Percentiles rank a stretch among this genome's conserved stretches.
Conservation (phyloP, 2,888 invertebrate species). For the Crocallis elinguaria region DNA sequence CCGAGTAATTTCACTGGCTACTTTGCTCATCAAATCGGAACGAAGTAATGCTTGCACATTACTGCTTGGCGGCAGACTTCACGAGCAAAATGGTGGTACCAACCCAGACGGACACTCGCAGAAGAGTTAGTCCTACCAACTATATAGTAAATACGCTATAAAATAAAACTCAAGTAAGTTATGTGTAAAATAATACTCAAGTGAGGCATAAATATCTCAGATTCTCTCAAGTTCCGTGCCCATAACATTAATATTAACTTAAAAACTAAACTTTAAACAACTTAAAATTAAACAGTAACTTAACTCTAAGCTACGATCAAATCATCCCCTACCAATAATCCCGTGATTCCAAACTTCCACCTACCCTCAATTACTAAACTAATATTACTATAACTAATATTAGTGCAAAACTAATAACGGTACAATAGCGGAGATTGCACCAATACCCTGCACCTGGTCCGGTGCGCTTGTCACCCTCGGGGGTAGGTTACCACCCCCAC, state of each 20-base stretch:
- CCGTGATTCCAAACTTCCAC: slow-evolving; percentile 29
- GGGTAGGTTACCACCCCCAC: slow-evolving; percentile 32
- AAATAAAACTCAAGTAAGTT: too few relatives aligned
- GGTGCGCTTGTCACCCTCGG: slow-evolving; percentile 57
- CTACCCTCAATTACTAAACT: slow-evolving; percentile 36
- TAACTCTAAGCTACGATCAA: slow-evolving; percentile 10
- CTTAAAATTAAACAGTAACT: background rate
- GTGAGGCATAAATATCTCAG: too few relatives aligned
- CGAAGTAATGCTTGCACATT: too few relatives aligned
- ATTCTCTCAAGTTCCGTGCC: background rate
- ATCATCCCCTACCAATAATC: slow-evolving; percentile 23
- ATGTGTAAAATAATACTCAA: too few relatives aligned
- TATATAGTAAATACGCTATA: too few relatives aligned
- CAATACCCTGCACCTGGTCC: slow-evolving; percentile 72
- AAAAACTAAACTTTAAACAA: background rate
- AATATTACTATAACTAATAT: slow-evolving; percentile 48
- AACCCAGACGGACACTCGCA: too few relatives aligned
- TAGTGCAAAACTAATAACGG: slow-evolving; percentile 60
- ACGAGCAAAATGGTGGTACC: too few relatives aligned
- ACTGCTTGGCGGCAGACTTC: too few relatives aligned
- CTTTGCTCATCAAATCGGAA: too few relatives aligned
- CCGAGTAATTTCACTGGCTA: too few relatives aligned
- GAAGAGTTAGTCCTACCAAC: too few relatives aligned
- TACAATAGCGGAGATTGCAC: slow-evolving; percentile 68
- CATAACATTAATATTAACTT: background rate